These are phyloP conservation scores for Mormyrops boulengeri DNA, from an alignment of 2,797 vertebrate genomes.

Conservation along the genomic window DNA sequence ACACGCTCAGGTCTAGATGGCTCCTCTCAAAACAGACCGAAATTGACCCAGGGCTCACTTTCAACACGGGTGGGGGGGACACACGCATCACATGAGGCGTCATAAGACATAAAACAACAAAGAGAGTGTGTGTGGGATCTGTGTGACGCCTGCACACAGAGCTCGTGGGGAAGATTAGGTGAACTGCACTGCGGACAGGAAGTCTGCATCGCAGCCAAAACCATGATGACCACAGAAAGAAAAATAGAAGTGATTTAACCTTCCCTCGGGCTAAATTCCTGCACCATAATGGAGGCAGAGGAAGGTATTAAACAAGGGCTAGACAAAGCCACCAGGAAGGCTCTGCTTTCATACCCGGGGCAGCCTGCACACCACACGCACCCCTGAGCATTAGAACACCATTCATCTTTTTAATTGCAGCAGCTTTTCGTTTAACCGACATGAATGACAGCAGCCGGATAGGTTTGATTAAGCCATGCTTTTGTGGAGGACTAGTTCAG, in stretches of 20 bases:
- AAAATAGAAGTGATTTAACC: constrained; percentile 31
- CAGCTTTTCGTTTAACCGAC: not conserved
- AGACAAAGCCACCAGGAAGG: not conserved
- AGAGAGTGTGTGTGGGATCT: not conserved
- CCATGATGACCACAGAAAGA: constrained; percentile 36
- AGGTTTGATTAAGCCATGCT: not conserved
- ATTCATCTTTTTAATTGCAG: not conserved
- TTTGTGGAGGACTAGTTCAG: not conserved
- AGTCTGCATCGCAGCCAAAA: constrained; percentile 36
- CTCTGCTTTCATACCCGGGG: not conserved
- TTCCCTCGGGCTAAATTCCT: not conserved
- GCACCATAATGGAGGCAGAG: constrained; percentile 35
- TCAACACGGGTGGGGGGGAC: not conserved
- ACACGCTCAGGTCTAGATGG: not conserved
- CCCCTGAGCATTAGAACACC: not conserved
- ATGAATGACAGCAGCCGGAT: not conserved
- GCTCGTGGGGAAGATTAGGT: not conserved
- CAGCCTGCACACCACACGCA: not conserved
- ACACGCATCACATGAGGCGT: not conserved
- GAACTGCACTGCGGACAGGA: not conserved
- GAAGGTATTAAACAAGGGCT: constrained; percentile 17
- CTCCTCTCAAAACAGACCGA: not conserved
- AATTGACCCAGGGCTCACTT: not conserved
- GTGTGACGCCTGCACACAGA: not conserved
- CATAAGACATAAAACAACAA: not conserved